Base-by-base conservation (phyloP, 2,888 invertebrate genomes). In the Napeogenes inachia region DNA sequence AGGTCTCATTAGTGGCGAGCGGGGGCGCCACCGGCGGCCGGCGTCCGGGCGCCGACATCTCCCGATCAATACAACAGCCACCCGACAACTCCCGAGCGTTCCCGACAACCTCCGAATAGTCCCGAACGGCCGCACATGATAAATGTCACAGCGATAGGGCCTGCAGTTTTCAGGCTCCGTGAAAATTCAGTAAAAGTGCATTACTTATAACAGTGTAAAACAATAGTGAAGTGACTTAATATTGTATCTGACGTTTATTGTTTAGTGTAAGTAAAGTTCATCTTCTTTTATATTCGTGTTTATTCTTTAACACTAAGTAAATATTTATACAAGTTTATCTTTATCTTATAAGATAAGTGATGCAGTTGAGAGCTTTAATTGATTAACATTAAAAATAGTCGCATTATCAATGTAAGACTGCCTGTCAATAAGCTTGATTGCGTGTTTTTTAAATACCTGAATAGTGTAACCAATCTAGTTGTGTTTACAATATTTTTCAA, bases 21-120 rank as follows among this genome's bases (percentile, higher is more conserved):
- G 85, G 83, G 85, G 87, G 85, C 86, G 86, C 87, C 81, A 82
- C 81, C 72, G 89, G 84, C 85, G 87, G 71, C 87, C 82, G 87
- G 80, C 85, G 74, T 80, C 78, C 82, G 81, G 87, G 85, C 85
- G 88, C 86, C 87, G 74, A 71, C 72, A 61, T 57, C 70, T 56
- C 58, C 70, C 77, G 86, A 86, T 87, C 89, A 82, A 88, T 87
- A 87, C 47, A 45, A n/a, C 12, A 42, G 10, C 35, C n/a, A 4
- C 68, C 81, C 47, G 2, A 42, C 5, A 42, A 10, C 42, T 10
- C 85, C 8, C 50, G 84, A 82, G 59, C 63, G 53, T 45, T n/a
- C 30, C 73, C 84, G 84, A 83, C 65, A 72, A 68, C 69, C 12
- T 54, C 67, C 84, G 85, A 81, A 33, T 12, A 4, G 46, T 1